These are phyloP conservation scores for Drosophila tropicalis DNA, from an alignment of 1,140 invertebrate species.

Conservation along the genomic window DNA sequence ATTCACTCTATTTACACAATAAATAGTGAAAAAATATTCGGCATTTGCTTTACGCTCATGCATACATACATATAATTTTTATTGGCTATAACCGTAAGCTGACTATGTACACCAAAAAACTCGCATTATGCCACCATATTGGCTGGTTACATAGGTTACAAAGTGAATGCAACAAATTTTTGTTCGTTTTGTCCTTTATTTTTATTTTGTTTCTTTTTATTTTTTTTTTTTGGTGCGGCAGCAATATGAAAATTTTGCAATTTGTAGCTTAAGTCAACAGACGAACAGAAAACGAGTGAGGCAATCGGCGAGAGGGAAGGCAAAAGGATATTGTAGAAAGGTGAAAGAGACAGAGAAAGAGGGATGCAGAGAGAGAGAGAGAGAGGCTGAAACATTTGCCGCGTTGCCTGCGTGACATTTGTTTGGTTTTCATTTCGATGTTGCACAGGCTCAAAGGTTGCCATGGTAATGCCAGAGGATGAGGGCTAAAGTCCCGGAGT, in stretches of 20 bases:
- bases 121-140: constrained; percentile 4
- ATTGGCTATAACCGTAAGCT: constrained; percentile 9
- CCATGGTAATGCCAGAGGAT: constrained; percentile 49
- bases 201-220: neutral
- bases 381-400: constrained; percentile 34
- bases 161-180: constrained; percentile 3
- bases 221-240: neutral
- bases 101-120: constrained; percentile 8
- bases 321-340: neutral
- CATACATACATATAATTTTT: neutral
- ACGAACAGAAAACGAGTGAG: constrained; percentile 12
- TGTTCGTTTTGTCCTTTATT: neutral
- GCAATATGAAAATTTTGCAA: constrained; percentile 49
- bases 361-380: neutral
- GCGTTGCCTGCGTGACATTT: constrained; percentile 65
- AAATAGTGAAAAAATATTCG: too few species aligned
- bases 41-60: neutral
- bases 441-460: constrained; percentile 64
- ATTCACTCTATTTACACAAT: too few species aligned
- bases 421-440: constrained; percentile 77
- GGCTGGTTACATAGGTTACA: constrained; percentile 6
- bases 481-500: neutral
- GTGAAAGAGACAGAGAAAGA: neutral
- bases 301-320: neutral
- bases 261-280: constrained; percentile 70